Conservation (phyloP, 1,140 invertebrate genomes). For the Aphidius gifuensis region DNA sequence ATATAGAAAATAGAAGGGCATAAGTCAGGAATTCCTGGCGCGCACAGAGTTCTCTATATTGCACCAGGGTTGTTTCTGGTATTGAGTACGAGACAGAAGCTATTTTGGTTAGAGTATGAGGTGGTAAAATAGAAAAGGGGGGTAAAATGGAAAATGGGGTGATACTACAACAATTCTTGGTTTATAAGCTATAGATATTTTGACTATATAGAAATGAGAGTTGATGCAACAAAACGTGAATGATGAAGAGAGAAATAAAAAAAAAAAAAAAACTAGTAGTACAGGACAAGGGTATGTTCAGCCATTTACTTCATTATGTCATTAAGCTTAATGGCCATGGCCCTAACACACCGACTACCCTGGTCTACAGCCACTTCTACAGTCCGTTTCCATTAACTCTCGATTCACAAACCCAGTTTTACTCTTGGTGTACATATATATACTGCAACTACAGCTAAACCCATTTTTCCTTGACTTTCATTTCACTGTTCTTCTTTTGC, state of each 20-base stretch:
- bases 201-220: no score
- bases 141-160: not conserved
- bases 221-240: no score
- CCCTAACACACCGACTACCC: constrained; percentile 49
- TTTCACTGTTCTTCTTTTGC: no score
- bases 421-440: not conserved
- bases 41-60: constrained; percentile 26
- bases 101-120: constrained; percentile 20
- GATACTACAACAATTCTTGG: constrained; percentile 36
- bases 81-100: constrained; percentile 44
- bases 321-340: constrained; percentile 57
- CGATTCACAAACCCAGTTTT: constrained; percentile 18
- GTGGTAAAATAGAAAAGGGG: constrained; percentile 35
- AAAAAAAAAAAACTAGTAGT: no score
- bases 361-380: constrained; percentile 53
- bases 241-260: no score
- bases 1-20: constrained; percentile 45
- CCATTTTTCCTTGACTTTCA: not conserved
- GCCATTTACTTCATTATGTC: constrained; percentile 60
- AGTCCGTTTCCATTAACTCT: constrained; percentile 53
- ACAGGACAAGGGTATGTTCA: constrained; percentile 44
- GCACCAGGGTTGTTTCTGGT: constrained; percentile 24
- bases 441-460: no score
- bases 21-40: constrained; percentile 56
- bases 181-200: constrained; percentile 22